Evolutionary conservation across 2,888 invertebrate genomes (phyloP).

Genomic region (Alsophila aescularia): DNA sequence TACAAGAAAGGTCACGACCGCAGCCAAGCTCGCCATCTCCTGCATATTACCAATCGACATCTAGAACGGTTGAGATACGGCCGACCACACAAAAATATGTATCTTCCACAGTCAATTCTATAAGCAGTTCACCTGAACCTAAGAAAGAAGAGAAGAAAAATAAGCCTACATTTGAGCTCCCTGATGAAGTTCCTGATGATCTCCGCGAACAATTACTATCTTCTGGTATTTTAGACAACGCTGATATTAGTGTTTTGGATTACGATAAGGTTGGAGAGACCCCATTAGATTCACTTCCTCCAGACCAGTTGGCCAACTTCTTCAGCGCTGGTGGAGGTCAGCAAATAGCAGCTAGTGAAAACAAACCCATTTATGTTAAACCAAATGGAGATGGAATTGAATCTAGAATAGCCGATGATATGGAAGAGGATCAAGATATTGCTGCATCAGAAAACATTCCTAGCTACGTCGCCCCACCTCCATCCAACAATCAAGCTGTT

Average conservation of each 20-base stretch:
- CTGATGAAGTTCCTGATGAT: constrained; percentile 95
- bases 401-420: constrained; percentile 75
- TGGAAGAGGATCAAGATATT: constrained; percentile 82
- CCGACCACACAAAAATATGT: constrained; percentile 80
- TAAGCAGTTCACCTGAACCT: constrained; percentile 70
- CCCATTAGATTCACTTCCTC: constrained; percentile 91
- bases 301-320: constrained; percentile 94
- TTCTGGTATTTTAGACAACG: constrained; percentile 94
- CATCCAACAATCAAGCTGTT: constrained; percentile 82
- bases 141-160: constrained; percentile 83
- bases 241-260: constrained; percentile 93
- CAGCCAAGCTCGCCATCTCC: constrained; percentile 65
- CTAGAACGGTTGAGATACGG: constrained; percentile 76
- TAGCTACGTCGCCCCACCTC: constrained; percentile 63
- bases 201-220: constrained; percentile 91
- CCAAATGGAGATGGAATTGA: constrained; percentile 85
- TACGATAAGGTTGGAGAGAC: constrained; percentile 95
- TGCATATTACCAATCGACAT: constrained; percentile 71
- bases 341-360: constrained; percentile 89
- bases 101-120: constrained; percentile 77
- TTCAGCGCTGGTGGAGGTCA: constrained; percentile 92
- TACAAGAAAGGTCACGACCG: constrained; percentile 70
- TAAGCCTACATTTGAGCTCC: constrained; percentile 85
- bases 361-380: constrained; percentile 87
- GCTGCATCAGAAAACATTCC: constrained; percentile 83